phyloP scores from a whole-genome alignment of 1,140 invertebrate genomes.

The Paraescarpia echinospica region DNA sequence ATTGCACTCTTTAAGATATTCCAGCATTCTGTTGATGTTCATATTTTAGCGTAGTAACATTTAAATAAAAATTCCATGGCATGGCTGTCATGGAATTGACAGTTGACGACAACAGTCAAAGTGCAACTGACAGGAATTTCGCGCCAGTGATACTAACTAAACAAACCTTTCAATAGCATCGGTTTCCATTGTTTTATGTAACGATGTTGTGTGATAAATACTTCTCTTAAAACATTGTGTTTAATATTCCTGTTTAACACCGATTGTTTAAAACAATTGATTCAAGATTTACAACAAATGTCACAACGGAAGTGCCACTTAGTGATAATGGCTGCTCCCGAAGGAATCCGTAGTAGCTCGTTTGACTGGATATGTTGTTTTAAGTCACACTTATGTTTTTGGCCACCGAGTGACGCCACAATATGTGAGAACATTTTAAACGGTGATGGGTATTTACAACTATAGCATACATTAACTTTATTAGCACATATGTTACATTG shows the following conservation, averaged over 20 bases:
- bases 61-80: too few relatives aligned
- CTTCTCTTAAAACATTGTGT: not conserved
- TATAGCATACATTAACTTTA: too few relatives aligned
- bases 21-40: too few relatives aligned
- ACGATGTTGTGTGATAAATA: not conserved
- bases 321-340: not conserved
- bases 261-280: not conserved
- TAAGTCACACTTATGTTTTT: not conserved
- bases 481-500: too few relatives aligned
- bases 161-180: not conserved
- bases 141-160: not conserved
- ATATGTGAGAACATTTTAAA: not conserved
- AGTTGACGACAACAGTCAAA: too few relatives aligned
- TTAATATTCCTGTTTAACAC: not conserved
- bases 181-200: not conserved
- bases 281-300: not conserved
- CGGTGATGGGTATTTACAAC: too few relatives aligned
- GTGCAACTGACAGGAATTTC: too few relatives aligned
- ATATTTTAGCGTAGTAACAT: too few relatives aligned
- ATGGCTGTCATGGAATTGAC: too few relatives aligned
- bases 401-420: not conserved
- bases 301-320: not conserved
- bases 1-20: too few relatives aligned
- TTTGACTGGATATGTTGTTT: not conserved
- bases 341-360: not conserved